Base-by-base conservation (phyloP, 1,140 invertebrate genomes). In the Dermatophagoides farinae region DNA sequence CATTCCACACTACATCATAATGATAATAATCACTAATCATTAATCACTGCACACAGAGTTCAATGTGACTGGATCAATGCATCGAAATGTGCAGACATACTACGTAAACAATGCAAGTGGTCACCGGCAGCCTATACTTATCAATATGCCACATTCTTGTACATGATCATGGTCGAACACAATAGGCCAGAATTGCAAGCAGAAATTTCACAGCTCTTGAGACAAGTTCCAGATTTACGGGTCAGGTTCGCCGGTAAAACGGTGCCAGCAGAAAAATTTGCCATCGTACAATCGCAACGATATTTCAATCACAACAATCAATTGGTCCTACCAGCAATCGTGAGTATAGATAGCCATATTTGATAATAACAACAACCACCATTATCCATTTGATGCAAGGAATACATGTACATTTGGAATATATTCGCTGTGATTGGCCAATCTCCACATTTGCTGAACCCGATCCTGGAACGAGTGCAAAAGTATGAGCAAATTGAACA, bases 241-340 rank as follows among this genome's bases (percentile, higher is more conserved):
- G 85, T 92, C 69, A 77, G 85, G 60, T 90, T 97, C 60, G 89
- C 90, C 39, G 92, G 92, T 0, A 95, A 96, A 75, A 95, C 90
- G 9, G 73, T 97, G 64, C 91, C 92, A 16, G 85, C 95, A 78
- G 92, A 97, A 71, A 97, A 97, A 68, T 97, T 95, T 75, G 82
- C 85, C 40, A 78, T 88, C 11, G 84, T 82, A 68, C 89, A 90
- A 68, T 78, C 85, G 20, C 79, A 82, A 60, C 76, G 86, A 53
- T 92, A 83, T 72, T 78, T 80, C 64, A 74, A 77, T 40, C 84
- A 90, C 72, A 80, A 82, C 47, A 78, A 82, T 31, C 73, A 73
- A 44, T 73, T 97, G 41, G 72, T 85, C 6, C 74, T 95, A 53
- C 88, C 91, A 12, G 81, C 82, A 25, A 75, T 88, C 62, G 77